These are phyloP conservation scores for Hemistola chrysoprasaria DNA, from an alignment of 2,888 invertebrate species.

Conservation along the genomic window DNA sequence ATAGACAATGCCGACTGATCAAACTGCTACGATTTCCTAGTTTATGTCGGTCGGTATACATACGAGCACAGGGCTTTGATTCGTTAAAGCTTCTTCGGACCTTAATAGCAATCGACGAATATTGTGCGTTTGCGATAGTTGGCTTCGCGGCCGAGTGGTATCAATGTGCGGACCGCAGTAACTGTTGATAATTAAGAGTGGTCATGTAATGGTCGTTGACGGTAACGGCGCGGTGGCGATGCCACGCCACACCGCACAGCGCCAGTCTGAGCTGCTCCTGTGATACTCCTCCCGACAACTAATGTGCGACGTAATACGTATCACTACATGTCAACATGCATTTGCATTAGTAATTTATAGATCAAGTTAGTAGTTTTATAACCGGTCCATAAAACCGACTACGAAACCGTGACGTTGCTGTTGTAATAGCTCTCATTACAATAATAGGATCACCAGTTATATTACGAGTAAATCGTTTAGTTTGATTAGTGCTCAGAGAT, in stretches of 20 bases:
- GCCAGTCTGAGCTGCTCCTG: slow-evolving; percentile 58
- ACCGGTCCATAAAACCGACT: slow-evolving; percentile 2
- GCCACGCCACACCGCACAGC: too few relatives aligned
- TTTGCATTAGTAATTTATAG: neutral
- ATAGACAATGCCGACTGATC: too few relatives aligned
- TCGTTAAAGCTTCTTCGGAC: too few relatives aligned
- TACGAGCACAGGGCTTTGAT: too few relatives aligned
- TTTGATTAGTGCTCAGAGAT: too few relatives aligned
- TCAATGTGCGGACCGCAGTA: slow-evolving; percentile 52
- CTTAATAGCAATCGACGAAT: too few relatives aligned
- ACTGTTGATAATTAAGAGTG: slow-evolving; percentile 79
- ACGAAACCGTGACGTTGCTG: slow-evolving; percentile 2
- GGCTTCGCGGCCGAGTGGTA: slow-evolving; percentile 46
- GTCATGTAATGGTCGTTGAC: slow-evolving; percentile 64
- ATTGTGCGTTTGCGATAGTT: slow-evolving; percentile 40
- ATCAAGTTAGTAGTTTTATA: slow-evolving; percentile 8
- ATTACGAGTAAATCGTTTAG: too few relatives aligned
- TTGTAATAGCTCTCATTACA: too few relatives aligned
- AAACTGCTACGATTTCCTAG: too few relatives aligned
- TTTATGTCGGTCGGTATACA: too few relatives aligned
- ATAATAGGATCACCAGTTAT: too few relatives aligned
- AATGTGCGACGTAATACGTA: slow-evolving; percentile 36
- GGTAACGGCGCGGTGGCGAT: slow-evolving; percentile 65
- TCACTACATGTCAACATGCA: slow-evolving; percentile 32
- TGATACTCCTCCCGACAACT: slow-evolving; percentile 51